Percentiles rank a stretch among this genome's conserved stretches.
These are phyloP conservation scores for Phalanger gymnotis DNA, from an alignment of 2,797 vertebrate genomes.

Conservation along the genomic window DNA sequence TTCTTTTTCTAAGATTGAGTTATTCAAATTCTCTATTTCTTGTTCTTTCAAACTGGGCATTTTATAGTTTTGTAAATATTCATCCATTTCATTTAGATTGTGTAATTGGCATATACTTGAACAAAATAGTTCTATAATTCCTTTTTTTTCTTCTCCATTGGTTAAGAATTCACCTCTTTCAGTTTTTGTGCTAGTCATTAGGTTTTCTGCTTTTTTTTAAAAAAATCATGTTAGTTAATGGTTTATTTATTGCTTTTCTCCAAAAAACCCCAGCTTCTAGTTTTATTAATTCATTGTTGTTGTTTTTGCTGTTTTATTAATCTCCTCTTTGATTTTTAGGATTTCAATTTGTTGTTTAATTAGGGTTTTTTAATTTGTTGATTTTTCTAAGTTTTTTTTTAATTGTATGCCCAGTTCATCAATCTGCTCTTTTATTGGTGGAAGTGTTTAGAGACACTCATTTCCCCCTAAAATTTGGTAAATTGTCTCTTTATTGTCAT, in stretches of 20 bases:
- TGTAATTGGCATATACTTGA: background rate
- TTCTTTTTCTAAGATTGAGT: background rate
- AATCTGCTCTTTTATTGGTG: background rate
- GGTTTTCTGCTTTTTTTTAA: background rate
- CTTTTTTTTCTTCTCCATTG: background rate
- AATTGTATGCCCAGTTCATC: background rate
- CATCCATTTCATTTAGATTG: background rate
- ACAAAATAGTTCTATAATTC: background rate
- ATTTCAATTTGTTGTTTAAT: background rate
- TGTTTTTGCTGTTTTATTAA: background rate
- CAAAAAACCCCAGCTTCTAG: background rate
- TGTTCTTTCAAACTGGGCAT: background rate
- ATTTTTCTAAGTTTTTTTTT: background rate
- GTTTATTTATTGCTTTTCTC: background rate
- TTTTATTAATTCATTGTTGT: background rate
- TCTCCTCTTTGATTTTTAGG: background rate
- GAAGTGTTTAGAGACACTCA: too few relatives aligned
- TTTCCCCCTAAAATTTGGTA: background rate
- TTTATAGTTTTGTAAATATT: background rate
- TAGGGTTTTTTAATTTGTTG: background rate
- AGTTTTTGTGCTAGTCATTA: background rate
- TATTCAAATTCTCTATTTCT: background rate
- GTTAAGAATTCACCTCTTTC: background rate
- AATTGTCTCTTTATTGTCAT: background rate
- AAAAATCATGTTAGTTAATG: background rate